phyloP scores from a whole-genome alignment of 2,797 vertebrate genomes.

The Takifugu rubripes region DNA sequence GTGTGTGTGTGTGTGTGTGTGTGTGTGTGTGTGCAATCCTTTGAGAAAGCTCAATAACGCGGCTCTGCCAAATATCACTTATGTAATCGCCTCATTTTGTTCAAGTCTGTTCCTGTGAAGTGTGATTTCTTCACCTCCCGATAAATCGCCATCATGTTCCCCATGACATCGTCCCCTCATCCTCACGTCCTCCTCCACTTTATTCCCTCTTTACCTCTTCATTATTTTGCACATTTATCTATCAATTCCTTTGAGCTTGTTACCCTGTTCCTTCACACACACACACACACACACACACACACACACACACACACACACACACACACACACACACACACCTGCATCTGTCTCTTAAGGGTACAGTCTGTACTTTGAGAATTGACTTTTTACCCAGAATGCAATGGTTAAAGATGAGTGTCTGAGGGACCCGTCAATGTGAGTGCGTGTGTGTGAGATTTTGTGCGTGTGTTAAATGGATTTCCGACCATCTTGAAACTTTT shows the following conservation, averaged over 20 bases:
- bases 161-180: conserved; percentile 8
- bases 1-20: conserved; percentile 13
- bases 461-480: conserved; percentile 42
- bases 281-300: conserved; percentile 29
- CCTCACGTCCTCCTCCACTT: conserved; percentile 10
- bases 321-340: conserved; percentile 22
- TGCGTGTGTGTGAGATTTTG: background rate
- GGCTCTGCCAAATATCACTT: conserved; percentile 60
- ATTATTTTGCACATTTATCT: no score
- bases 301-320: conserved; percentile 27
- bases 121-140: conserved; percentile 50
- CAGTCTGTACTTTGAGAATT: conserved; percentile 45
- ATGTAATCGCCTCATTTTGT: conserved; percentile 62
- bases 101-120: conserved; percentile 69
- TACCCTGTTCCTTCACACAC: conserved; percentile 1
- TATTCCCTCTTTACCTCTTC: background rate
- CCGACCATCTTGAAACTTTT: conserved; percentile 29
- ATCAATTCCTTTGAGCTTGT: no score
- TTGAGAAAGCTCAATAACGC: conserved; percentile 50
- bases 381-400: conserved; percentile 66
- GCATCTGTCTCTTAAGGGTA: conserved; percentile 39
- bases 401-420: conserved; percentile 49
- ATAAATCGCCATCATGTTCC: conserved; percentile 19
- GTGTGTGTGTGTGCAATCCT: conserved; percentile 27
- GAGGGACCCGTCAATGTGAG: conserved; percentile 45